A percentile compares a stretch with the other conserved stretches of the same genome.
Evolutionary conservation across 2,888 invertebrate genomes (phyloP).

Genomic region (Nyleta sp.): DNA sequence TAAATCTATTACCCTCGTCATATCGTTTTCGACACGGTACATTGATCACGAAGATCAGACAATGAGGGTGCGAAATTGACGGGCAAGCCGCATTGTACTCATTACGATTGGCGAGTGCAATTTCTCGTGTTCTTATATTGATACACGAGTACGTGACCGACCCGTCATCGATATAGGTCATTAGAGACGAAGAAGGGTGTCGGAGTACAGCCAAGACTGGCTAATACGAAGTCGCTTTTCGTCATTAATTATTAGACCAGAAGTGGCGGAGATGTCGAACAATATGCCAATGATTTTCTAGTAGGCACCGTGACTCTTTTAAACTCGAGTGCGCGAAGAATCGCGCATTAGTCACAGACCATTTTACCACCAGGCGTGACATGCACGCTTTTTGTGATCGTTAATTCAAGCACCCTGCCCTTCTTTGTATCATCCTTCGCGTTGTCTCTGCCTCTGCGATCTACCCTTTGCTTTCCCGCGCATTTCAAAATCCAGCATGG

Average conservation of each 20-base stretch:
- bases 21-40: slow-evolving; percentile 38
- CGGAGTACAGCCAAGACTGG: slow-evolving; percentile 39
- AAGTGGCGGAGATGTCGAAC: slow-evolving; percentile 69
- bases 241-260: slow-evolving; percentile 74
- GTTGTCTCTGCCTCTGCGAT: slow-evolving; percentile 46
- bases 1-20: slow-evolving; percentile 52
- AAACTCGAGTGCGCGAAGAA: slow-evolving; percentile 71
- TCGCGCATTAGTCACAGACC: slow-evolving; percentile 81
- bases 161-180: slow-evolving; percentile 50
- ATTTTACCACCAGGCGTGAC: slow-evolving; percentile 82
- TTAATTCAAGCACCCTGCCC: slow-evolving; percentile 74
- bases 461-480: slow-evolving; percentile 71
- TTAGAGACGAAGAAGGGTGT: slow-evolving; percentile 54
- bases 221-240: slow-evolving; percentile 69
- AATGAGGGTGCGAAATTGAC: slow-evolving; percentile 60
- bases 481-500: slow-evolving; percentile 79
- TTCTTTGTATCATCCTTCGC: slow-evolving; percentile 59
- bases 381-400: slow-evolving; percentile 74
- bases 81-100: slow-evolving; percentile 57
- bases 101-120: slow-evolving; percentile 51
- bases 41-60: slow-evolving; percentile 43
- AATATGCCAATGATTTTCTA: slow-evolving; percentile 78
- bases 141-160: slow-evolving; percentile 22
- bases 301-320: slow-evolving; percentile 66
- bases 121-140: slow-evolving; percentile 49